Evolutionary conservation across 2,797 vertebrate genomes (phyloP), one percentile per base, ranked within the genome.

Genomic region (Lacerta agilis): DNA sequence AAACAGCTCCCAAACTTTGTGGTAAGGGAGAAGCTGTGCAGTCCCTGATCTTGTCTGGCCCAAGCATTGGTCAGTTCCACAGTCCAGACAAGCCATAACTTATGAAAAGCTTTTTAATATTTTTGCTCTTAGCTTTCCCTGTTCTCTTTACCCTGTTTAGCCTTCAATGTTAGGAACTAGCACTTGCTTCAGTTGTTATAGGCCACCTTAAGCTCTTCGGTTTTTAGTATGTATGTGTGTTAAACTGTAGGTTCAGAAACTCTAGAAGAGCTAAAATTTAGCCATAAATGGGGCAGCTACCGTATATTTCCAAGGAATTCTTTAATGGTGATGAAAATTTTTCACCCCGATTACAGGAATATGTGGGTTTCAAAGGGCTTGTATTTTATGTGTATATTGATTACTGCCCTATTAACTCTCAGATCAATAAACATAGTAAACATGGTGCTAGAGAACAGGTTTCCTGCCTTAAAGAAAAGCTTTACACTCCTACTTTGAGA

Each of bases 391-490:
- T 79, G 79, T 67, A 92, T 84, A 90, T 58, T 90, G 87, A 88
- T 94, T 95, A 92, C 79, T 90, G 91, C 87, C 79, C 55, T 72
- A 94, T 94, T 93, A 94, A 91, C 77, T 92, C 38, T 49, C 78
- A 20, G 80, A 93, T 88, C 88, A 94, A 86, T 18, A 90, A 92
- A 58, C 20, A 78, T 67, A 89, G 66, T 92, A 95, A 95, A 93
- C 23, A 92, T 84, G 86, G 87, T n/a, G 75, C 88, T 55, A 71
- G 73, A 95, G 85, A 90, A 92, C 73, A 86, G 90, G 85, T 87
- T 79, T 92, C 92, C 93, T 43, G 6, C 94, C 79, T 55, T 92
- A 86, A 76, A 78, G 85, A 82, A 83, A 90, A 91, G 81, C 88
- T 90, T 84, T 89, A 83, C 90, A 92, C 89, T 69, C 81, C 49